Evolutionary conservation across 2,797 vertebrate genomes (phyloP).

Genomic region (Sorex maritimensis): DNA sequence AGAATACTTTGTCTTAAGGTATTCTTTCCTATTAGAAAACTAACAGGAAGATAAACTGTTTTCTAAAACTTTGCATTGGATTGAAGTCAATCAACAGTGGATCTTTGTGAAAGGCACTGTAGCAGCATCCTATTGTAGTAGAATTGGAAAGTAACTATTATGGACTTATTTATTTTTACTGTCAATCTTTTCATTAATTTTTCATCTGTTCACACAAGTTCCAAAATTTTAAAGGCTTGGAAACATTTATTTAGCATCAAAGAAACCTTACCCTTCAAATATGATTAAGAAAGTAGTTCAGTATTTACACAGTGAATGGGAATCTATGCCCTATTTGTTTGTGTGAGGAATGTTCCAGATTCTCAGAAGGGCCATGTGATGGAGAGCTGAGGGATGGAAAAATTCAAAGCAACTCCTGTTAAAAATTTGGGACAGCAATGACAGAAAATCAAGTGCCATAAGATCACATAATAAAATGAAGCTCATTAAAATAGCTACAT

Average conservation of each 20-base stretch:
- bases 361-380: not conserved
- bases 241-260: not conserved
- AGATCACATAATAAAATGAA: conserved; percentile 6
- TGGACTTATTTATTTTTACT: not conserved
- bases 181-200: conserved; percentile 27
- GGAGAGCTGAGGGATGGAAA: not conserved
- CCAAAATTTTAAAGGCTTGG: not conserved
- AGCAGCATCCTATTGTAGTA: not conserved
- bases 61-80: not conserved
- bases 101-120: not conserved
- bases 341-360: not conserved
- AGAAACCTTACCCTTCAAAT: not conserved
- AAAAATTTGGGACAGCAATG: not conserved
- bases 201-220: not conserved
- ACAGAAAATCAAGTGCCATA: not conserved
- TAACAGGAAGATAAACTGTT: not conserved
- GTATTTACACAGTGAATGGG: conserved; percentile 11
- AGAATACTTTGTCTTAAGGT: not conserved
- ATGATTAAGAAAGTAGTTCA: not conserved
- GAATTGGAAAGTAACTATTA: not conserved
- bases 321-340: not conserved
- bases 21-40: not conserved
- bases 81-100: not conserved
- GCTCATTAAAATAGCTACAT: not conserved
- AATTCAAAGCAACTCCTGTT: not conserved